Conservation (phyloP, 1,140 invertebrate species). For the Pararge aegeria region DNA sequence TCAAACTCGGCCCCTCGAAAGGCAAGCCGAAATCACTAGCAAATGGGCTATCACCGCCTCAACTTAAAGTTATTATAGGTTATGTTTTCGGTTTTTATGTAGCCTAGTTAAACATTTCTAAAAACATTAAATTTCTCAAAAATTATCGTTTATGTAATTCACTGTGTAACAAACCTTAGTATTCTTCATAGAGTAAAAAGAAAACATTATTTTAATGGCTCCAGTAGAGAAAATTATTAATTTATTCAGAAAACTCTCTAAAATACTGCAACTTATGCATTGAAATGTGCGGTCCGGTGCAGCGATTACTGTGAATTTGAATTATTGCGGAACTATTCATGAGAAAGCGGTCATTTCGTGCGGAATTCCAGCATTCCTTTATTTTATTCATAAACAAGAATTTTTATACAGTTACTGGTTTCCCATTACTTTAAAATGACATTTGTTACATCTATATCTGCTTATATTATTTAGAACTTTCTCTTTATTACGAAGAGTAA, state of each 20-base stretch:
- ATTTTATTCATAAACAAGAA: background rate
- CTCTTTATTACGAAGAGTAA: too few relatives aligned
- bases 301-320: constrained; percentile 13
- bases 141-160: too few relatives aligned
- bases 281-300: constrained; percentile 15
- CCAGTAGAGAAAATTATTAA: constrained; percentile 9
- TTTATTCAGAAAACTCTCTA: constrained; percentile 27
- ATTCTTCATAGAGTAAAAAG: too few relatives aligned
- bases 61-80: too few relatives aligned
- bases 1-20: too few relatives aligned
- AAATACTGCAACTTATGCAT: constrained; percentile 20
- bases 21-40: too few relatives aligned
- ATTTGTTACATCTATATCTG: too few relatives aligned
- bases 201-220: background rate
- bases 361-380: background rate
- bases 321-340: constrained; percentile 9
- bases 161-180: background rate
- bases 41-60: too few relatives aligned
- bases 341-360: background rate
- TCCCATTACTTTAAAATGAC: too few relatives aligned
- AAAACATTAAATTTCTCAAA: too few relatives aligned
- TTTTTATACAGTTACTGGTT: background rate
- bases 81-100: too few relatives aligned
- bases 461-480: too few relatives aligned
- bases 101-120: background rate